phyloP scores from a whole-genome alignment of 2,797 vertebrate species.

The Tachyglossus aculeatus region DNA sequence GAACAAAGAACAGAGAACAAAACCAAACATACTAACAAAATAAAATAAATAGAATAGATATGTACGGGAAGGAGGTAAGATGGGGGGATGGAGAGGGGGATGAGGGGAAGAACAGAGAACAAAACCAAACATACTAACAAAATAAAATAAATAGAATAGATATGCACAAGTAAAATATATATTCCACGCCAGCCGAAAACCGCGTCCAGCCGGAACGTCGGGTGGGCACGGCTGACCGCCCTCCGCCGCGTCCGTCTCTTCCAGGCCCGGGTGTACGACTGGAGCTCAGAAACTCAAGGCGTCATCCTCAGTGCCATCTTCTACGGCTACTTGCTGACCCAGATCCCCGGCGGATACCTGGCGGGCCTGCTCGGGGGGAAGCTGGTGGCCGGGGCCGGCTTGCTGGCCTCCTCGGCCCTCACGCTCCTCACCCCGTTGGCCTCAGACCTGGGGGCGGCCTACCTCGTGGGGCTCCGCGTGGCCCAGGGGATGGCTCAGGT shows the following conservation, averaged over 20 bases:
- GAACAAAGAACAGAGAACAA: no score
- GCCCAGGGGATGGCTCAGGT: slow-evolving; percentile 81
- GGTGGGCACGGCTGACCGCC: no score
- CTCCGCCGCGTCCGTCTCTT: not conserved
- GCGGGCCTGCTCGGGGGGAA: slow-evolving; percentile 73
- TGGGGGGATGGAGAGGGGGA: no score
- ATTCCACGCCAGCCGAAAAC: no score
- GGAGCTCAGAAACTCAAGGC: slow-evolving; percentile 74
- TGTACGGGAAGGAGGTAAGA: no score
- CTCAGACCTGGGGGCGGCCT: slow-evolving; percentile 60
- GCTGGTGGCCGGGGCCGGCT: slow-evolving; percentile 72
- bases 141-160: no score
- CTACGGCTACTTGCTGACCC: slow-evolving; percentile 77
- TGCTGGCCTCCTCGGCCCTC: slow-evolving; percentile 72
- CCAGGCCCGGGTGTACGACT: slow-evolving; percentile 73
- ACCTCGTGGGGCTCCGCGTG: slow-evolving; percentile 75
- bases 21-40: no score
- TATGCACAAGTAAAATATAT: no score
- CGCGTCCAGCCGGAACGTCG: no score
- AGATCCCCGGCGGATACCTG: slow-evolving; percentile 78
- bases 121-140: no score
- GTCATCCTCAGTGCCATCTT: slow-evolving; percentile 80
- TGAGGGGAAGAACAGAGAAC: no score
- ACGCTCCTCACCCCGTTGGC: slow-evolving; percentile 76
- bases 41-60: no score